Conservation (phyloP, 2,797 vertebrate genomes). For the Helarctos malayanus region DNA sequence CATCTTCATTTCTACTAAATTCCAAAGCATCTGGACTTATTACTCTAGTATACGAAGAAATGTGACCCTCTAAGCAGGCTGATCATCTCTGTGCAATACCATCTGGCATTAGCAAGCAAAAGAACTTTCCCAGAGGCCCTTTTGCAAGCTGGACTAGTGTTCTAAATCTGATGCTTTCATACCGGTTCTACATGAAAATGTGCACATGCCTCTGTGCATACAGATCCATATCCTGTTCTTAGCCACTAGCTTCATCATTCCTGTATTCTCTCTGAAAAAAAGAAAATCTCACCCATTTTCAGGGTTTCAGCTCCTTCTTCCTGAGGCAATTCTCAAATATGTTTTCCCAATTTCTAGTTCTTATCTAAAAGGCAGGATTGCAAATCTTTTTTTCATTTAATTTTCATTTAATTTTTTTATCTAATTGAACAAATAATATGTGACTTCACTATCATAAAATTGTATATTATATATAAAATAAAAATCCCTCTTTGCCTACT, state of each 20-base stretch:
- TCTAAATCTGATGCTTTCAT: neutral
- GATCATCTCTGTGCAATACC: neutral
- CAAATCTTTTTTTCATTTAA: neutral
- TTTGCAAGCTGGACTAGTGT: neutral
- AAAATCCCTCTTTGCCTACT: constrained; percentile 31
- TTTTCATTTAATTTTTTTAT: constrained; percentile 52
- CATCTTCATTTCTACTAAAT: constrained; percentile 29
- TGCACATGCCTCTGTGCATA: neutral
- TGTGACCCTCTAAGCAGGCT: neutral
- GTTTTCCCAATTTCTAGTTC: constrained; percentile 40
- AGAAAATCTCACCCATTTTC: neutral
- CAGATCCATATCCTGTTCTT: neutral
- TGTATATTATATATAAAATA: neutral
- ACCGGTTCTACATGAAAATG: neutral
- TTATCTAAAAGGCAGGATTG: neutral
- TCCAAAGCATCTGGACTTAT: neutral
- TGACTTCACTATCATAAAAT: neutral
- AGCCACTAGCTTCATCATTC: neutral
- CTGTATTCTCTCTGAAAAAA: constrained; percentile 1
- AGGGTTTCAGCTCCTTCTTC: neutral
- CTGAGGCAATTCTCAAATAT: neutral
- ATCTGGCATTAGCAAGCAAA: neutral
- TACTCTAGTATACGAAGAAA: neutral
- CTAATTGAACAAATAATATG: neutral
- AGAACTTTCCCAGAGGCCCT: neutral